Evolutionary conservation across 1,140 invertebrate species (phyloP).

Genomic region (Agrilus planipennis): DNA sequence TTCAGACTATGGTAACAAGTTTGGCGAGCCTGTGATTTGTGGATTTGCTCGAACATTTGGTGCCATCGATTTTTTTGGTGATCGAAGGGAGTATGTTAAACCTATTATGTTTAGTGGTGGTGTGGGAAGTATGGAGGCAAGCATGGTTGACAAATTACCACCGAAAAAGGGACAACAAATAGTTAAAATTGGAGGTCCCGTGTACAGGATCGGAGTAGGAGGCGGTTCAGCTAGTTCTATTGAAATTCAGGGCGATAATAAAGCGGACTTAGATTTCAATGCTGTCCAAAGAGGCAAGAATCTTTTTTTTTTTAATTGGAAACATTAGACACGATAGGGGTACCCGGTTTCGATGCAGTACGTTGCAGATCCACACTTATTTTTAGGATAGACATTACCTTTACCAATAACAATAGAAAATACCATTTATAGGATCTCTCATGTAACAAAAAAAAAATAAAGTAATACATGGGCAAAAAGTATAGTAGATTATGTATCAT

Average conservation of each 20-base stretch:
- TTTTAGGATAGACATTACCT: no score
- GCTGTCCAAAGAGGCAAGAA: slow-evolving; percentile 77
- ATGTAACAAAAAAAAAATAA: no score
- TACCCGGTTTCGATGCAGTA: no score
- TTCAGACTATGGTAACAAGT: slow-evolving; percentile 98
- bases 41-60: slow-evolving; percentile 92
- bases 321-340: no score
- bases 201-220: slow-evolving; percentile 94
- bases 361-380: no score
- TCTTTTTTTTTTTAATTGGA: no score
- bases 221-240: slow-evolving; percentile 93
- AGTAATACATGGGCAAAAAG: no score
- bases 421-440: no score
- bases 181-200: slow-evolving; percentile 91
- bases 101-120: slow-evolving; percentile 99
- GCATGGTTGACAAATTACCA: slow-evolving; percentile 59
- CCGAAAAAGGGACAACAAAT: slow-evolving; percentile 73
- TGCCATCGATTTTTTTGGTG: slow-evolving; percentile 47
- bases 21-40: slow-evolving; percentile 87
- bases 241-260: slow-evolving; percentile 80
- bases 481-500: no score
- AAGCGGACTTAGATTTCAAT: slow-evolving; percentile 81
- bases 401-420: no score
- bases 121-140: slow-evolving; percentile 77
- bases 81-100: slow-evolving; percentile 88